phyloP scores from a whole-genome alignment of 2,888 invertebrate species.

The Neuroscelio doddi region DNA sequence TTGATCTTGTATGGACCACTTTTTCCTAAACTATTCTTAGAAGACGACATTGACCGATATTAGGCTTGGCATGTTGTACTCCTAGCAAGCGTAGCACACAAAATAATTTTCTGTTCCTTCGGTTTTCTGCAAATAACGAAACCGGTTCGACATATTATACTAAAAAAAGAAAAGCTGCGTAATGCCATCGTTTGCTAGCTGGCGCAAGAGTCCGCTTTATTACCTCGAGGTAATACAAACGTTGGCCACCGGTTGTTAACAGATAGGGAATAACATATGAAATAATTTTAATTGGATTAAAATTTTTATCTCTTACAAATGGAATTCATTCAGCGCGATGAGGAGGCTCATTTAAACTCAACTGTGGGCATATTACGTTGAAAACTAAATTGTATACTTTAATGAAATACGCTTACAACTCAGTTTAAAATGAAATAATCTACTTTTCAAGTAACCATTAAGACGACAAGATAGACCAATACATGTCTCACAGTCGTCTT shows the following conservation, averaged over 20 bases:
- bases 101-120: slow-evolving; percentile 18
- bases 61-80: slow-evolving; percentile 3
- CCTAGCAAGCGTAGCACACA: slow-evolving; percentile 12
- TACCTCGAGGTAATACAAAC: slow-evolving; percentile 27
- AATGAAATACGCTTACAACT: slow-evolving; percentile 10
- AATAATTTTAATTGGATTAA: slow-evolving; percentile 40
- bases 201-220: slow-evolving; percentile 21
- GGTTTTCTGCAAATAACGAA: slow-evolving; percentile 22
- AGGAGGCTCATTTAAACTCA: slow-evolving; percentile 19
- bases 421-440: slow-evolving; percentile 24
- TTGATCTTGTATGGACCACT: no score
- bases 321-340: slow-evolving; percentile 14
- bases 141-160: slow-evolving; percentile 26
- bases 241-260: slow-evolving; percentile 32
- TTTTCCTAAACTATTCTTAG: neutral
- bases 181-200: slow-evolving; percentile 8
- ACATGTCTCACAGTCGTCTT: slow-evolving; percentile 2
- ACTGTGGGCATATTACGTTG: slow-evolving; percentile 12
- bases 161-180: slow-evolving; percentile 10
- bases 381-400: slow-evolving; percentile 20
- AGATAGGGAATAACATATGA: slow-evolving; percentile 31
- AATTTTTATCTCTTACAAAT: slow-evolving; percentile 28
- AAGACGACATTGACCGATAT: slow-evolving; percentile 28
- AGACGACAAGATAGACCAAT: slow-evolving; percentile 8
- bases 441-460: slow-evolving; percentile 10